A percentile compares a stretch with the other conserved stretches of the same genome.
These are phyloP conservation scores for Oreochromis spilurus DNA, from an alignment of 2,113 vertebrate genomes.

Conservation along the genomic window DNA sequence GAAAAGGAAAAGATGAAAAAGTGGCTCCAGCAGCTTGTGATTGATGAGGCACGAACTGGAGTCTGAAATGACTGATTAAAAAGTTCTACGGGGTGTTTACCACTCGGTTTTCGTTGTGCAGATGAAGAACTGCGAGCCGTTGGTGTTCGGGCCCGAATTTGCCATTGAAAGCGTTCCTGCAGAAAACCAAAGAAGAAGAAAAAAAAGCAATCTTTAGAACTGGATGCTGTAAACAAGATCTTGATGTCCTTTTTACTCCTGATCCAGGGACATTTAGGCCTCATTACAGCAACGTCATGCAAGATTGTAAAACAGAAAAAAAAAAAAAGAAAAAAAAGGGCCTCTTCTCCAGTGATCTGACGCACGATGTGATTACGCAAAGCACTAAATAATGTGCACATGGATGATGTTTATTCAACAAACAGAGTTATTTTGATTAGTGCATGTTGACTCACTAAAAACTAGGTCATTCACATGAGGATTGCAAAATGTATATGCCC, in stretches of 20 bases:
- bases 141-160: slow-evolving; percentile 91
- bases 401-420: slow-evolving; percentile 3
- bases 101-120: slow-evolving; percentile 88
- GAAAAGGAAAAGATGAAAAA: not conserved
- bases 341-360: not conserved
- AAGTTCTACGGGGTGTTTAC: slow-evolving; percentile 60
- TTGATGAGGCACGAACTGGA: not conserved
- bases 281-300: not conserved
- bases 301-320: not conserved
- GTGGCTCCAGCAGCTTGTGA: not conserved
- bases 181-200: not conserved
- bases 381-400: not conserved
- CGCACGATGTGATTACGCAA: not conserved
- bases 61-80: not conserved
- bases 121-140: slow-evolving; percentile 97
- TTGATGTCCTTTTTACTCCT: not conserved
- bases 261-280: not conserved
- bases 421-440: slow-evolving; percentile 9
- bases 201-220: not conserved
- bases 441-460: slow-evolving; percentile 41
- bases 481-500: slow-evolving; percentile 31
- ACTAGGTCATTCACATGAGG: slow-evolving; percentile 62
- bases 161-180: slow-evolving; percentile 94
- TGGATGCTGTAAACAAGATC: not conserved
- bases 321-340: not conserved